A percentile compares a stretch with the other conserved stretches of the same genome.
Evolutionary conservation across 2,888 invertebrate species (phyloP).

Genomic region (Temnothorax ravouxi): DNA sequence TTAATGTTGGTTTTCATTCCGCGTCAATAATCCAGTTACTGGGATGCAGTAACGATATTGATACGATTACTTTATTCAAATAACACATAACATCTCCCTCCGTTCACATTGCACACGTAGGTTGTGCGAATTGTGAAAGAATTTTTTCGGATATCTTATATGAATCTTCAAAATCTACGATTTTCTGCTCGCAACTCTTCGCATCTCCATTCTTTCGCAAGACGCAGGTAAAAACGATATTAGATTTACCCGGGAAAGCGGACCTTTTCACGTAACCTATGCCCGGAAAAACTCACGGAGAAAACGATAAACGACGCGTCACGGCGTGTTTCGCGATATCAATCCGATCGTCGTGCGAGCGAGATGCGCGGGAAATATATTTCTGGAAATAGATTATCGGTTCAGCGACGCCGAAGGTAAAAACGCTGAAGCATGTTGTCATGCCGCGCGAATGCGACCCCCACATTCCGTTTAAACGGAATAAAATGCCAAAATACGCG

Average conservation of each 20-base stretch:
- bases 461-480: neutral
- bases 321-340: conserved; percentile 68
- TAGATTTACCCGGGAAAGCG: conserved; percentile 73
- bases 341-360: conserved; percentile 62
- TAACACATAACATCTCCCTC: conserved; percentile 31
- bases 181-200: conserved; percentile 71
- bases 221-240: conserved; percentile 74
- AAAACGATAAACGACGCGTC: conserved; percentile 75
- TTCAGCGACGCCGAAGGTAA: conserved; percentile 27
- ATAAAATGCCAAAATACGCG: conserved; percentile 43
- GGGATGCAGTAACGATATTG: neutral
- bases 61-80: conserved; percentile 64
- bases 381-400: conserved; percentile 68
- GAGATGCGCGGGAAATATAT: conserved; percentile 58
- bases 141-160: conserved; percentile 61
- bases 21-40: neutral
- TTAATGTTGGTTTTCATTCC: conserved; percentile 33
- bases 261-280: conserved; percentile 66
- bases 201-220: conserved; percentile 72
- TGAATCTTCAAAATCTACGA: conserved; percentile 60
- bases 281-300: conserved; percentile 65
- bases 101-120: conserved; percentile 15
- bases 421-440: conserved; percentile 55
- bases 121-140: conserved; percentile 41
- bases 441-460: conserved; percentile 30